These are phyloP conservation scores for Macroteleia sp. DNA, from an alignment of 2,888 invertebrate genomes.

Conservation along the genomic window DNA sequence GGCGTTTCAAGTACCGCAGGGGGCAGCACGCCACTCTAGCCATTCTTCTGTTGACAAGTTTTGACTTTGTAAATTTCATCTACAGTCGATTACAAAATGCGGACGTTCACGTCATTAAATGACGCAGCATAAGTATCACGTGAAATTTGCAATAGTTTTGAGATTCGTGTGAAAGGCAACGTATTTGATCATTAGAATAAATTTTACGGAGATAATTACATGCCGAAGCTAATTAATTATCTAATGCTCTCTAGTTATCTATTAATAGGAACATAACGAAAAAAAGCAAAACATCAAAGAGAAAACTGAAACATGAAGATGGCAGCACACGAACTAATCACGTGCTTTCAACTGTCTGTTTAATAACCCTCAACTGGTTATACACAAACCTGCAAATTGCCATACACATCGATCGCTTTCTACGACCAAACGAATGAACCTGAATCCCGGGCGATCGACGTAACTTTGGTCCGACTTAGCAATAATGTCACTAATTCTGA, in stretches of 20 bases:
- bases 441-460: not conserved
- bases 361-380: constrained; percentile 17
- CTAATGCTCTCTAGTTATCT: not conserved
- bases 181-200: not conserved
- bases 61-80: constrained; percentile 17
- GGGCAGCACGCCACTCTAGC: constrained; percentile 69
- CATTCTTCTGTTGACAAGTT: constrained; percentile 27
- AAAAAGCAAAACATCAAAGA: constrained; percentile 6
- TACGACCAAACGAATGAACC: not conserved
- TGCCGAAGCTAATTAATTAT: constrained; percentile 14
- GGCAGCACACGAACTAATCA: constrained; percentile 19
- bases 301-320: constrained; percentile 5
- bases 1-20: constrained; percentile 80
- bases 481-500: constrained; percentile 38
- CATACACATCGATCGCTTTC: constrained; percentile 8
- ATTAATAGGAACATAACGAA: constrained; percentile 15
- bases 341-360: constrained; percentile 38
- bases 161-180: constrained; percentile 7
- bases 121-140: constrained; percentile 12
- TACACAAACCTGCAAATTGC: constrained; percentile 16
- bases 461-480: too few species aligned
- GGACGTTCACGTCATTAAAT: constrained; percentile 8
- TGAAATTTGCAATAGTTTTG: constrained; percentile 5
- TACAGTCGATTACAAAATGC: constrained; percentile 16
- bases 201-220: constrained; percentile 12